Evolutionary conservation across 2,113 vertebrate genomes (phyloP), one percentile per base, ranked within the genome.

Genomic region (Desmodus rotundus): DNA sequence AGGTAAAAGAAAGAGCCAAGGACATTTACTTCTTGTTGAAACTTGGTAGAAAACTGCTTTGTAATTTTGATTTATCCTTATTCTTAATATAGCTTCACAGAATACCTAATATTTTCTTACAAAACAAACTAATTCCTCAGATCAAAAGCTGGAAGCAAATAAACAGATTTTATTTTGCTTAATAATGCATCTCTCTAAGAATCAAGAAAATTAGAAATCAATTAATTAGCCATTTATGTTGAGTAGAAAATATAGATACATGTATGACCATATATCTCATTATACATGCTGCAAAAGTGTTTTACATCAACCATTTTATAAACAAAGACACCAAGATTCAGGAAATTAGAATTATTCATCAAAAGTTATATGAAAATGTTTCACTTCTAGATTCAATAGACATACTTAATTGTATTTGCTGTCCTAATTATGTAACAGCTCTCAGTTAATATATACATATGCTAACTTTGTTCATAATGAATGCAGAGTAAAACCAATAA

Each of bases 1-100:
- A 38, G 17, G 4, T 90, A 97, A 97, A 97, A 33, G 74, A 90
- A 93, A 93, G 31, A 96, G 20, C 2, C 43, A 67, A 95, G 89
- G 5, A 4, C 28, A 95, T 26, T 38, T 58, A 86, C 92, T 93
- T 97, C 43, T 58, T 94, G 4, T 20, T 88, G 8, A 41, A 76
- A 1, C 28, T 89, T 95, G 20, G 26, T 89, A 97, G 93, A 93
- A 86, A 85, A 78, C 87, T 86, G 7, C 1, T 92, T 95, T 94
- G 1, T 58, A 78, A 78, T n/a, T 70, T 67, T 77, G 15, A 95
- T 91, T 96, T 96, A 47, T 88, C 96, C 58, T 94, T 96, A 73
- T 95, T 96, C 1, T 91, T 97, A 80, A 93, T 91, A 73, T 20
- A 43, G 19, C 47, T 50, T 89, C 77, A 65, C 17, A 94, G 1